Percentiles rank a stretch among this genome's conserved stretches.
These are phyloP conservation scores for Sorex maritimensis DNA, from an alignment of 2,797 vertebrate genomes.

Conservation along the genomic window DNA sequence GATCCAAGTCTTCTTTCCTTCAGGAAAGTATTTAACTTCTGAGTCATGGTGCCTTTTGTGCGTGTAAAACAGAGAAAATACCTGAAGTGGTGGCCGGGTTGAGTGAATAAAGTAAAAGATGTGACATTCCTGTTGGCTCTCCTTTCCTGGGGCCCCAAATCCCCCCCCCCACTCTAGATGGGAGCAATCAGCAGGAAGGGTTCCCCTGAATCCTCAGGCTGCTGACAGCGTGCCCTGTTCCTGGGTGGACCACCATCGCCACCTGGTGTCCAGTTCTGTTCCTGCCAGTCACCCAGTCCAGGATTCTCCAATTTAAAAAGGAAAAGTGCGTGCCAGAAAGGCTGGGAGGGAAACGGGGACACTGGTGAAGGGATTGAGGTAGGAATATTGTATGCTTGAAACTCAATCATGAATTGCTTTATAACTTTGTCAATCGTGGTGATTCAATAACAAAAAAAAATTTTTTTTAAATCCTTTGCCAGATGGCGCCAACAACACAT, in stretches of 20 bases:
- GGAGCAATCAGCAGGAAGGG: neutral
- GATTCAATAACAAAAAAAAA: neutral
- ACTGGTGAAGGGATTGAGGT: too few relatives aligned
- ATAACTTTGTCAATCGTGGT: too few relatives aligned
- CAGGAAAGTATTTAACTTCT: conserved; percentile 37
- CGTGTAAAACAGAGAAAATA: neutral
- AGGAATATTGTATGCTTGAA: too few relatives aligned
- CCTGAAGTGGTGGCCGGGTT: neutral
- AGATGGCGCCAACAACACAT: neutral
- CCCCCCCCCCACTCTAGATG: neutral
- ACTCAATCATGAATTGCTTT: too few relatives aligned
- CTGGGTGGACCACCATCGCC: conserved; percentile 54
- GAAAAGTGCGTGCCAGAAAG: neutral
- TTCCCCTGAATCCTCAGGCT: too few relatives aligned
- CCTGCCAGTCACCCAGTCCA: conserved; percentile 14
- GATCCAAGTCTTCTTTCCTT: conserved; percentile 10
- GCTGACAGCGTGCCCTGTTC: neutral
- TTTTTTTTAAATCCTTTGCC: conserved; percentile 4
- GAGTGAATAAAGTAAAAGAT: neutral
- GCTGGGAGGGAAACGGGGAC: too few relatives aligned
- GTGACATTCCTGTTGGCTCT: neutral
- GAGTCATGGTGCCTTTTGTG: neutral
- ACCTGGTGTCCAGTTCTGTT: conserved; percentile 55
- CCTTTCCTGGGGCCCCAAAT: neutral
- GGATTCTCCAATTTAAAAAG: conserved; percentile 9